These are phyloP conservation scores for Drosophila triauraria DNA, from an alignment of 1,140 invertebrate genomes.

Conservation along the genomic window DNA sequence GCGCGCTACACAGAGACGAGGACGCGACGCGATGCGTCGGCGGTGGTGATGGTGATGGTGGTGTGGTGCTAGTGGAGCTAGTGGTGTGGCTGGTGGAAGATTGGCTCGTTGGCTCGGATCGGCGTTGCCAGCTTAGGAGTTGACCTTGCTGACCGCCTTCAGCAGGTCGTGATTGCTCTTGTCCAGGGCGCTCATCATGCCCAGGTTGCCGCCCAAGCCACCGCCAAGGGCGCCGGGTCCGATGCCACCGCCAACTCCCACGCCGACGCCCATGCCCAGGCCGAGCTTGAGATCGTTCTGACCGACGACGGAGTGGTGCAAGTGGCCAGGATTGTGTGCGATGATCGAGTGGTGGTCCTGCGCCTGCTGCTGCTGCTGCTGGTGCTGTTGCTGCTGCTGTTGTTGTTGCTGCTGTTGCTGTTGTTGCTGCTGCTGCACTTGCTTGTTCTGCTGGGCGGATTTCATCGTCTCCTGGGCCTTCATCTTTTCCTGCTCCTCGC, in stretches of 20 bases:
- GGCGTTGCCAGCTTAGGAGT: slow-evolving; percentile 85
- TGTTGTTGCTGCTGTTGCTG: slow-evolving; percentile 87
- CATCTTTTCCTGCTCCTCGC: slow-evolving; percentile 95
- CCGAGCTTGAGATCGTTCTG: slow-evolving; percentile 85
- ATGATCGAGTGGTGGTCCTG: slow-evolving; percentile 86
- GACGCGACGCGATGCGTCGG: slow-evolving; percentile 59
- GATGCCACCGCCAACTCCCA: slow-evolving; percentile 62
- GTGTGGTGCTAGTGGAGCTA: slow-evolving; percentile 41
- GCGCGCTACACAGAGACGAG: slow-evolving; percentile 56
- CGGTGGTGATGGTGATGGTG: slow-evolving; percentile 45
- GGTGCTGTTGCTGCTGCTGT: slow-evolving; percentile 86
- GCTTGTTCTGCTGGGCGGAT: slow-evolving; percentile 90
- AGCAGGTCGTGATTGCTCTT: slow-evolving; percentile 87
- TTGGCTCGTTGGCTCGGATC: slow-evolving; percentile 27
- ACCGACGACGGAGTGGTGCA: slow-evolving; percentile 84
- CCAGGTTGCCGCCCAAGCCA: slow-evolving; percentile 79
- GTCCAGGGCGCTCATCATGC: slow-evolving; percentile 86
- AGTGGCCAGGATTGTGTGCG: slow-evolving; percentile 85
- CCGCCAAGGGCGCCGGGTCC: slow-evolving; percentile 72
- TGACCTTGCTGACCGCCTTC: slow-evolving; percentile 87
- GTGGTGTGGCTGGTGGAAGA: slow-evolving; percentile 40
- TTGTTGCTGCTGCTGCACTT: slow-evolving; percentile 87
- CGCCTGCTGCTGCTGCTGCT: slow-evolving; percentile 87
- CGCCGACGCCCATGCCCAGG: slow-evolving; percentile 70
- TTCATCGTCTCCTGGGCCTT: slow-evolving; percentile 95